Evolutionary conservation across 2,113 vertebrate genomes (phyloP).

Genomic region (Menura novaehollandiae): DNA sequence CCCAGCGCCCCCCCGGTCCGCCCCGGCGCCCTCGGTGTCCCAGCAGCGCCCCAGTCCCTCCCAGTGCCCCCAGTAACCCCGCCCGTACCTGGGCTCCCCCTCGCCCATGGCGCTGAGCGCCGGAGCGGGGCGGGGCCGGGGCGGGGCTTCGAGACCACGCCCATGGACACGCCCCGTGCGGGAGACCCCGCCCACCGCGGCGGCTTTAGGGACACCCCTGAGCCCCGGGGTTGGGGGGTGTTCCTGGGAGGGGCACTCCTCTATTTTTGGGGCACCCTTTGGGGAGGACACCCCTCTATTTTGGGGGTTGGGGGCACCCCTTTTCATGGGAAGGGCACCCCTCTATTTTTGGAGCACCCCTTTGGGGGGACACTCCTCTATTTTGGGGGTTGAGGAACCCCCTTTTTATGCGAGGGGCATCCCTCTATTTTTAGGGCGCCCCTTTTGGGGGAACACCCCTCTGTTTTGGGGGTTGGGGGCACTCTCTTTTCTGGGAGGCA

Average conservation of each 20-base stretch:
- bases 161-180: background rate
- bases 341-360: too few species aligned
- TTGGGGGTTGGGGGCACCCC: background rate
- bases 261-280: background rate
- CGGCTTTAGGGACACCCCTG: background rate
- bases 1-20: too few species aligned
- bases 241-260: too few species aligned
- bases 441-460: background rate
- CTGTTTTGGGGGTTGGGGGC: background rate
- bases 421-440: too few species aligned
- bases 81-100: background rate
- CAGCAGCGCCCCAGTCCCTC: background rate
- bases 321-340: too few species aligned
- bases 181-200: background rate
- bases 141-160: background rate
- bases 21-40: background rate
- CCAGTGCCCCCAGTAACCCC: background rate
- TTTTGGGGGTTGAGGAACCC: background rate
- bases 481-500: too few species aligned
- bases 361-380: too few species aligned
- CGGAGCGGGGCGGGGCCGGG: background rate
- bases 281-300: too few species aligned
- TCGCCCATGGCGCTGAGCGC: background rate
- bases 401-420: too few species aligned
- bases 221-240: background rate